Base-by-base conservation (phyloP, 2,113 vertebrate genomes). In the Atrichornis clamosus region DNA sequence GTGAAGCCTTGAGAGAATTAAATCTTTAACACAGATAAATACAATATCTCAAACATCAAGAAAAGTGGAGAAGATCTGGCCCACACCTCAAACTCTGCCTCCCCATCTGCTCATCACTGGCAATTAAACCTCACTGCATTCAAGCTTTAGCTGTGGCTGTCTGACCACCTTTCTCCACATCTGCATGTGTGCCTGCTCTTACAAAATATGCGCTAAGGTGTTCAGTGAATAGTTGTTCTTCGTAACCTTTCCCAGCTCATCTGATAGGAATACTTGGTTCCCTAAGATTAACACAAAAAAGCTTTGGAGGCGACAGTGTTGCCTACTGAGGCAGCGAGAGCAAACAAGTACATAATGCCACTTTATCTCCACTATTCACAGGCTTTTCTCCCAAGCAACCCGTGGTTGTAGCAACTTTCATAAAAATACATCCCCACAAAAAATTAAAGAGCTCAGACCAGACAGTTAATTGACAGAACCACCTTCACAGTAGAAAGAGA, bases 41-140 rank as follows among this genome's bases (percentile, higher is more conserved):
- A 58, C n/a, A 68, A 35, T 46, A 75, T 13, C 41, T 85, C 70
- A 78, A 68, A 56, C 30, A 87, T 21, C 27, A 85, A 8, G 27
- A 85, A 27, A 0, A 90, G 41, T 2, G 13, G 27, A 76, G 44
- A 53, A 17, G 19, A 53, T n/a, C 53, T 2, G 0, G 67, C 8
- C 47, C 28, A 26, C 16, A 56, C 11, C 44, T 60, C 46, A 68
- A 80, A 60, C 27, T 20, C 41, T 72, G 26, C 35, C 39, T 91
- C 78, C 68, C 46, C 6, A 5, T 8, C 32, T 28, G 23, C 23
- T 67, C 46, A 44, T 20, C 32, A 7, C 33, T 7, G 5, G 42
- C 37, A 47, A 30, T 23, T 52, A 59, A 83, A 52, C 19, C 37
- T 49, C 42, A 41, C 26, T 23, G 28, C 15, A 64, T 14, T 52